Base-by-base conservation (phyloP, 1,140 invertebrate genomes). In the Hirudo medicinalis region DNA sequence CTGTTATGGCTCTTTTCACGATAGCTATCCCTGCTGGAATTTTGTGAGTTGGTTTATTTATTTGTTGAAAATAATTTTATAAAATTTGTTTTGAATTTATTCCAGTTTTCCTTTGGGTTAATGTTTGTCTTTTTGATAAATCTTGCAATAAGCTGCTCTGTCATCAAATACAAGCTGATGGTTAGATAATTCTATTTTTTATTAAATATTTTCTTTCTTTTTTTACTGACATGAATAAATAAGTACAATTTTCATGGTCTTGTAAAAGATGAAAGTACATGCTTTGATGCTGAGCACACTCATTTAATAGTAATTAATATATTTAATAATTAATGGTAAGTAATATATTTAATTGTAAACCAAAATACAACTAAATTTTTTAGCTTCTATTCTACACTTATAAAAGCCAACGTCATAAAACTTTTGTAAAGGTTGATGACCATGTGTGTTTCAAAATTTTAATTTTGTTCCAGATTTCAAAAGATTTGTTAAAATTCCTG, bases 401-500 rank as follows among this genome's bases (percentile, higher is more conserved):
- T 57, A n/a, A n/a, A 4, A 57, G 2, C 2, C 54, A n/a, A n/a
- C n/a, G n/a, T n/a, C n/a, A n/a, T n/a, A n/a, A n/a, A n/a, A n/a
- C n/a, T n/a, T n/a, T n/a, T n/a, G n/a, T n/a, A 9, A 25, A 57
- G 20, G 54, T 57, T 25, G 17, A 63, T 25, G 5, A 22, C 19
- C 57, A 70, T 15, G 0, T 49, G 22, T 2, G 2, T 49, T 22
- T 49, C 4, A 70, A 22, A 19, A 22, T 54, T 49, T 27, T n/a
- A 27, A 4, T 70, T 27, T 25, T 54, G 9, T 70, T 70, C 2
- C 25, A 49, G 69, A 40, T 53, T 27, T 25, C 20, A 25, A 49
- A 53, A 54, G 36, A 29, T 70, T 27, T 29, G 25, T 25, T 70
- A 13, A 54, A 25, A 55, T 70, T 54, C 53, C 2, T 70, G 69